These are phyloP conservation scores for Cremastinae sp. DNA, from an alignment of 2,888 invertebrate genomes.

Conservation along the genomic window DNA sequence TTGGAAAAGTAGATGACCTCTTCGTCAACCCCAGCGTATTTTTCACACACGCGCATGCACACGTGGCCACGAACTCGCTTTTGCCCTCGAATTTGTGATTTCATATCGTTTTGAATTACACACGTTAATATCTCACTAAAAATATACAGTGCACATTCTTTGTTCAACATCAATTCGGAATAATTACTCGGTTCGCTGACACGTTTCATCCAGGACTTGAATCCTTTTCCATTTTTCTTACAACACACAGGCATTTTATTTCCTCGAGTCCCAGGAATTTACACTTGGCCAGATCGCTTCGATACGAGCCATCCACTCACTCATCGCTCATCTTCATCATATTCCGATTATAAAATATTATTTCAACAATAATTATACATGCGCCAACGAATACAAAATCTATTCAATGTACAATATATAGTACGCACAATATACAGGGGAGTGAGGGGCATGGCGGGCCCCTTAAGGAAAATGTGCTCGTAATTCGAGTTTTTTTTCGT, in stretches of 20 bases:
- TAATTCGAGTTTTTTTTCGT: too few relatives aligned
- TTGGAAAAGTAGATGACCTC: conserved; percentile 31
- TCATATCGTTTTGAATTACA: conserved; percentile 67
- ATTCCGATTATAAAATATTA: background rate
- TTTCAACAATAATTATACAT: too few relatives aligned
- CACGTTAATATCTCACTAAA: conserved; percentile 63
- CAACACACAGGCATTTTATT: conserved; percentile 52
- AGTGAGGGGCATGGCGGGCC: too few relatives aligned
- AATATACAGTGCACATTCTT: conserved; percentile 58
- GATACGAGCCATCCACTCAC: background rate
- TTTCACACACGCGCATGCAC: background rate
- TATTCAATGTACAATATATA: too few relatives aligned
- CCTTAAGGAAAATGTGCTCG: too few relatives aligned
- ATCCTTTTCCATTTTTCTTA: conserved; percentile 53
- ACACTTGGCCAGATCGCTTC: conserved; percentile 31
- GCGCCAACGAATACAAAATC: too few relatives aligned
- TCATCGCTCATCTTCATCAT: background rate
- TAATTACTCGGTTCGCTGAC: conserved; percentile 63
- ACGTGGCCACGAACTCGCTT: conserved; percentile 14
- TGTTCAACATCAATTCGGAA: conserved; percentile 63
- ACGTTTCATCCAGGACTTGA: conserved; percentile 41
- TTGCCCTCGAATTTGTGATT: conserved; percentile 50
- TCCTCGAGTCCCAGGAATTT: conserved; percentile 35
- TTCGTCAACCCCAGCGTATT: conserved; percentile 4
- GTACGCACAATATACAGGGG: too few relatives aligned